Conservation (phyloP, 1,140 invertebrate genomes). For the Brachionus koreanus region DNA sequence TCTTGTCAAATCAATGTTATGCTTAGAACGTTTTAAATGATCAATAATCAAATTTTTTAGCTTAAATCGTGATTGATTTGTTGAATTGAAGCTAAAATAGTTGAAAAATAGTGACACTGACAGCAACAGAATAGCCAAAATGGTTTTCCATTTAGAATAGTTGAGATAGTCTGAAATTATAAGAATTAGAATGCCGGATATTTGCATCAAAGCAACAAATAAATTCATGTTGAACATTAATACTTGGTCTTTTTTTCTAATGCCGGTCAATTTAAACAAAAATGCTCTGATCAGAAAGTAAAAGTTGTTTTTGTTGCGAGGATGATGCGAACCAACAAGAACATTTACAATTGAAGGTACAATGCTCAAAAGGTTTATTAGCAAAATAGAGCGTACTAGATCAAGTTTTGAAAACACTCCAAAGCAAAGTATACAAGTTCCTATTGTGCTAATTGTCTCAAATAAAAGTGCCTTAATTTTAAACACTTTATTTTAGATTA, state of each 20-base stretch:
- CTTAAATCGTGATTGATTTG: background rate
- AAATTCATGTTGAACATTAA: slow-evolving; percentile 36
- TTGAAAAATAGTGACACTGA: slow-evolving; percentile 3
- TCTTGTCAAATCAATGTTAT: background rate
- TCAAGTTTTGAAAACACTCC: slow-evolving; percentile 14
- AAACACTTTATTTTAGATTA: background rate
- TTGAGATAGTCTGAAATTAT: background rate
- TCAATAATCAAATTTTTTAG: background rate
- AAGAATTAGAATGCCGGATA: background rate
- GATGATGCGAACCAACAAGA: background rate
- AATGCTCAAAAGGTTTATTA: background rate
- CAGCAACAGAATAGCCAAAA: background rate
- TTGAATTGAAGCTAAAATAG: background rate
- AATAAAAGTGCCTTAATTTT: slow-evolving; percentile 15
- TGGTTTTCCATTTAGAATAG: slow-evolving; percentile 10
- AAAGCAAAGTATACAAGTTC: slow-evolving; percentile 21
- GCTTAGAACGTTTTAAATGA: background rate
- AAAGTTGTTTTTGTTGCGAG: background rate
- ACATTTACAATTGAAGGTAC: background rate
- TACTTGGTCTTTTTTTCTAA: background rate
- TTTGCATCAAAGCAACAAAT: background rate
- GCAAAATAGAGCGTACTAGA: slow-evolving; percentile 2
- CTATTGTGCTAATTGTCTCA: slow-evolving; percentile 14
- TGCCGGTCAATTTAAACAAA: slow-evolving; percentile 7
- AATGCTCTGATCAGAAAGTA: background rate